These are phyloP conservation scores for Brachionus rotundiformis DNA, from an alignment of 1,140 invertebrate genomes.

Conservation along the genomic window DNA sequence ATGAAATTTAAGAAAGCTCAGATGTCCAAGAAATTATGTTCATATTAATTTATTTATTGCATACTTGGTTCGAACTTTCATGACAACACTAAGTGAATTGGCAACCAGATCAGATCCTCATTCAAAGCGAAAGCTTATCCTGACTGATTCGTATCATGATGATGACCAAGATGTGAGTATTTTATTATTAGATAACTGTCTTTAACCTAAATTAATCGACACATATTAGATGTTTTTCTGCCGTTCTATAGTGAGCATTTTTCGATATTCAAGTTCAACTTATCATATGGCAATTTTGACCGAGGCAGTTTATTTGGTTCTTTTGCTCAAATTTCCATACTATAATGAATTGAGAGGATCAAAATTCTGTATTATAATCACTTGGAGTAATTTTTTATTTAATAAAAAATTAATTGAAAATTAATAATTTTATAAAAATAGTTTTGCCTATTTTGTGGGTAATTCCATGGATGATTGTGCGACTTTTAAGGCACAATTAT, in stretches of 20 bases:
- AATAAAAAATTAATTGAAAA: neutral
- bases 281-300: conserved; percentile 49
- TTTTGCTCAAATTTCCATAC: conserved; percentile 45
- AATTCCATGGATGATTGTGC: conserved; percentile 15
- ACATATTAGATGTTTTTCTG: conserved; percentile 41
- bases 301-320: conserved; percentile 36
- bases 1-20: conserved; percentile 25
- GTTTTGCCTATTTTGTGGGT: conserved; percentile 29
- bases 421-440: neutral
- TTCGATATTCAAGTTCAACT: conserved; percentile 27
- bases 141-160: neutral
- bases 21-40: conserved; percentile 50
- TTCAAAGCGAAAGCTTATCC: neutral
- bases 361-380: conserved; percentile 38
- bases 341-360: conserved; percentile 45
- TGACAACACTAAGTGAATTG: neutral
- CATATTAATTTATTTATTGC: conserved; percentile 47
- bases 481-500: conserved; percentile 23
- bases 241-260: neutral
- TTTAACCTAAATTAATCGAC: neutral
- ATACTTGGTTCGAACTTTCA: conserved; percentile 3
- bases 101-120: neutral
- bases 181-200: neutral
- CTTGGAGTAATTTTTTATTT: conserved; percentile 15
- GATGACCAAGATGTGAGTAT: neutral